Percentiles rank a stretch among this genome's conserved stretches.
These are phyloP conservation scores for Hypomecis atomaria DNA, from an alignment of 2,888 invertebrate genomes.

Conservation along the genomic window DNA sequence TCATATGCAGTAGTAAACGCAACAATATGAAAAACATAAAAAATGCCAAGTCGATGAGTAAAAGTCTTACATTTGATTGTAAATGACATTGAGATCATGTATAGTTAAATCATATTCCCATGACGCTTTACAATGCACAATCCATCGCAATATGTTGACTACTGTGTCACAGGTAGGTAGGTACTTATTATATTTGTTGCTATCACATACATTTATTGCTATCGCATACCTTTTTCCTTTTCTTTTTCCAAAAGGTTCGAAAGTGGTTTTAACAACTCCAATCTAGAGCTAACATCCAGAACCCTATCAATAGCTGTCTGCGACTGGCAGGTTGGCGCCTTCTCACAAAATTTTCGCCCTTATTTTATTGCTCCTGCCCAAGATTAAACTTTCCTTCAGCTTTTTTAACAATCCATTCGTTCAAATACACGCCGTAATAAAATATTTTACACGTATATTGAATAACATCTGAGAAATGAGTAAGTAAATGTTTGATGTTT, in stretches of 20 bases:
- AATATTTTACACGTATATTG: conserved; percentile 47
- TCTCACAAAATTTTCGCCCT: conserved; percentile 78
- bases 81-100: no score
- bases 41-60: no score
- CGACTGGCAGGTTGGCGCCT: conserved; percentile 79
- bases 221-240: neutral
- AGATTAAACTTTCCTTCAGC: conserved; percentile 76
- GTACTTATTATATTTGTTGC: no score
- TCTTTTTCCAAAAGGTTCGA: neutral
- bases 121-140: no score
- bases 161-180: no score
- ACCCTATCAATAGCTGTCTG: conserved; percentile 83
- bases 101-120: no score
- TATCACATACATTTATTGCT: neutral
- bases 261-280: conserved; percentile 58
- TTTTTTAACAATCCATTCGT: conserved; percentile 67
- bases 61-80: no score
- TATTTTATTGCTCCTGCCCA: conserved; percentile 82
- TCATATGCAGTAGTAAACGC: no score
- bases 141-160: no score
- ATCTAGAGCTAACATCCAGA: conserved; percentile 54
- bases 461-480: conserved; percentile 35
- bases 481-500: conserved; percentile 40
- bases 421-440: conserved; percentile 59
- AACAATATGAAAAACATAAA: no score